Percentiles rank a stretch among this genome's conserved stretches.
These are phyloP conservation scores for Cherax destructor DNA, from an alignment of 1,140 invertebrate species.

Conservation along the genomic window DNA sequence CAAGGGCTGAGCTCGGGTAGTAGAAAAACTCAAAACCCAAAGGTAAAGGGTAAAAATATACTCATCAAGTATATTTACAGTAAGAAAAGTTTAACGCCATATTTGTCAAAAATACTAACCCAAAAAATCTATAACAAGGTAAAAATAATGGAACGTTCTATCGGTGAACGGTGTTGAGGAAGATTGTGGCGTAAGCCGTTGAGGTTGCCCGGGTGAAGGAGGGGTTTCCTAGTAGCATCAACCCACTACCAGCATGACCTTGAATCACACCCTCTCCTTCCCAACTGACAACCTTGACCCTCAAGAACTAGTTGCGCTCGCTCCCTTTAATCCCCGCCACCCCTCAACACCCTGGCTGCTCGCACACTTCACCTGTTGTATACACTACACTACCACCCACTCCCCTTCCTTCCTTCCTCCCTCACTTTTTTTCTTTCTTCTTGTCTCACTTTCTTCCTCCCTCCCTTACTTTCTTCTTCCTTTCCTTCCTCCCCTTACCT, in stretches of 20 bases:
- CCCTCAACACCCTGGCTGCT: background rate
- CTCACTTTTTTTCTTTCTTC: background rate
- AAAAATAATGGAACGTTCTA: background rate
- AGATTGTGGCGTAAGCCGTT: background rate
- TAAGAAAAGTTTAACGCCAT: too few species aligned
- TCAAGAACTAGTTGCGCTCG: background rate
- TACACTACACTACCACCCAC: background rate
- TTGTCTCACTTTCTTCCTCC: background rate
- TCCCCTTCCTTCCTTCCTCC: background rate
- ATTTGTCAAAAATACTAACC: too few species aligned
- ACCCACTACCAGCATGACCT: background rate
- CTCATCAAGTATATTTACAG: too few species aligned
- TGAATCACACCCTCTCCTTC: background rate
- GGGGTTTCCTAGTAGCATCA: background rate
- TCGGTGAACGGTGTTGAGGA: background rate
- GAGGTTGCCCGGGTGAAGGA: too few species aligned
- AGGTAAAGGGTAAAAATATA: too few species aligned
- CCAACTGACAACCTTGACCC: background rate
- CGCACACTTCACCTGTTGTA: background rate
- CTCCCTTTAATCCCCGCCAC: background rate
- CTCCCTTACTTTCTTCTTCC: background rate
- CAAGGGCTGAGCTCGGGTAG: too few species aligned
- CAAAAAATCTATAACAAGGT: background rate
- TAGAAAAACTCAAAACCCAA: too few species aligned
- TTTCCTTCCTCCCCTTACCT: background rate